Conservation (phyloP, 1,140 invertebrate genomes). For the Rhyacophila brunnea region DNA sequence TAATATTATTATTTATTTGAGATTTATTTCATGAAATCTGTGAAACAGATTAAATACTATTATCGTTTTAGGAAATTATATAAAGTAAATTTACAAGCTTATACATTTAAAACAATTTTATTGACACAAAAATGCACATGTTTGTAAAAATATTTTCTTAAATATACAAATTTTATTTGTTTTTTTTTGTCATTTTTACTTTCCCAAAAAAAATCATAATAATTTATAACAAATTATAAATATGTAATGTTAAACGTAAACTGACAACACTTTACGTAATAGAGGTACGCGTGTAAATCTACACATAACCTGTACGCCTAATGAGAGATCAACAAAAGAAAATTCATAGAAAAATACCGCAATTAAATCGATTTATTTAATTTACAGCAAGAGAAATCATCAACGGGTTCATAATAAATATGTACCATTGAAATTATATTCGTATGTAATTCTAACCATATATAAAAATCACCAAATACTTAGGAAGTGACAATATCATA, state of each 20-base stretch:
- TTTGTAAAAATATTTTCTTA: slow-evolving; percentile 27
- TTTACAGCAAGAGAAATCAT: too few species aligned
- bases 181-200: not conserved
- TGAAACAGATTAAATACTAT: not conserved
- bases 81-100: not conserved
- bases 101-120: slow-evolving; percentile 11
- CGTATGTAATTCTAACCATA: too few species aligned
- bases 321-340: too few species aligned
- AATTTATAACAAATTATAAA: not conserved
- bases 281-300: too few species aligned
- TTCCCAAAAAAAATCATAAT: not conserved
- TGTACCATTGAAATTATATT: too few species aligned
- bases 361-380: too few species aligned
- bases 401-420: too few species aligned
- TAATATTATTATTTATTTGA: slow-evolving; percentile 2
- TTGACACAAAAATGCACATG: slow-evolving; percentile 22
- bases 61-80: not conserved
- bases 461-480: too few species aligned
- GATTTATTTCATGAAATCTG: slow-evolving; percentile 3
- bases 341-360: too few species aligned
- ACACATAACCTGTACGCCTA: too few species aligned
- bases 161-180: slow-evolving; percentile 21
- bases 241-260: slow-evolving; percentile 4
- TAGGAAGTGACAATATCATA: too few species aligned
- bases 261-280: too few species aligned